These are phyloP conservation scores for Eupithecia tripunctaria DNA, from an alignment of 2,888 invertebrate species.

Conservation along the genomic window DNA sequence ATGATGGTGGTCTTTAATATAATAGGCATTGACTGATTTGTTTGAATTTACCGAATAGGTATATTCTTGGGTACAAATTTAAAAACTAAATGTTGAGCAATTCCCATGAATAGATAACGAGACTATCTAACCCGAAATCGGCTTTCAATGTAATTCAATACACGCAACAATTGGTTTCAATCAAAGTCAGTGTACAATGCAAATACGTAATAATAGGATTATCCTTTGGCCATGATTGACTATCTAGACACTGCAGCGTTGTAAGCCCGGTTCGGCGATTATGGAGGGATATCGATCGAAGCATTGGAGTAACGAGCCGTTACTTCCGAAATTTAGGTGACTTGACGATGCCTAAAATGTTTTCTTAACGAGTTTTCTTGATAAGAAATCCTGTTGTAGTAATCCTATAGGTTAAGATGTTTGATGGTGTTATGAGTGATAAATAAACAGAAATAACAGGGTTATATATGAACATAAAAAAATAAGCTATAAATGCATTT, in stretches of 20 bases:
- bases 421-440: not conserved
- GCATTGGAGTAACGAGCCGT: conserved; percentile 64
- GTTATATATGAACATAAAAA: not conserved
- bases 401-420: not conserved
- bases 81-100: conserved; percentile 15
- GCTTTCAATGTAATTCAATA: conserved; percentile 42
- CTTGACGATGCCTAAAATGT: not conserved
- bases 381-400: not conserved
- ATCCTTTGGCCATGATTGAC: conserved; percentile 69
- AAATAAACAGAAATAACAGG: not conserved
- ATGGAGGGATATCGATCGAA: conserved; percentile 71
- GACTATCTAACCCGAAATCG: conserved; percentile 29
- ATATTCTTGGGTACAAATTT: not conserved
- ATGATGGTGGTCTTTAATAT: not conserved
- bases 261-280: conserved; percentile 51
- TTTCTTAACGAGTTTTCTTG: not conserved
- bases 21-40: not conserved
- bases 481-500: too few species aligned
- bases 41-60: not conserved
- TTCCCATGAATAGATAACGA: conserved; percentile 31
- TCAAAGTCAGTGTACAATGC: conserved; percentile 50
- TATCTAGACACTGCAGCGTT: conserved; percentile 56
- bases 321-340: conserved; percentile 26
- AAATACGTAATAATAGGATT: conserved; percentile 59
- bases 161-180: conserved; percentile 45